Conservation (phyloP, 2,888 invertebrate species). For the Thelaira solivaga region DNA sequence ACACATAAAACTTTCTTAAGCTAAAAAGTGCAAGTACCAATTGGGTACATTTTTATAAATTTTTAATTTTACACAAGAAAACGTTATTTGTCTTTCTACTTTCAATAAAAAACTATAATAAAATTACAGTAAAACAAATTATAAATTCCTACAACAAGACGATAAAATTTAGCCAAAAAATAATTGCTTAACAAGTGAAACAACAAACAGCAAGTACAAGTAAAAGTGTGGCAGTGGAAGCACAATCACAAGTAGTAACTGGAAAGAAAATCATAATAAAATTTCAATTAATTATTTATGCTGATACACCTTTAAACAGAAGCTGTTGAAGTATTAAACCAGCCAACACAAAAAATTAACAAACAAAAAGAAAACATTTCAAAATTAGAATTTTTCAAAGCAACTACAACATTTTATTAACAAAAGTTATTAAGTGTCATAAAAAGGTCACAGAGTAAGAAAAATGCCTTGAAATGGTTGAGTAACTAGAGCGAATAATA, state of each 20-base stretch:
- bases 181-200: slow-evolving; percentile 25
- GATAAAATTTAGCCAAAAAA: slow-evolving; percentile 29
- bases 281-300: slow-evolving; percentile 51
- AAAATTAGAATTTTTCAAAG: not conserved
- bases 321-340: not conserved
- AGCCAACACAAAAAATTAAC: not conserved
- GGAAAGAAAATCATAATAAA: no score
- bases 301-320: slow-evolving; percentile 39
- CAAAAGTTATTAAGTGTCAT: not conserved
- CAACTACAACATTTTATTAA: not conserved
- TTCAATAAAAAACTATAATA: slow-evolving; percentile 7
- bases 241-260: no score
- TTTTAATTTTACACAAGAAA: not conserved
- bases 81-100: not conserved
- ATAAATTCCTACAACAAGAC: slow-evolving; percentile 10
- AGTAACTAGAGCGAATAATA: no score
- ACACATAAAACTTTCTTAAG: no score
- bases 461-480: slow-evolving; percentile 1
- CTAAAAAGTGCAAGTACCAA: no score
- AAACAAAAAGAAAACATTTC: not conserved
- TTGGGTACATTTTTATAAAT: not conserved
- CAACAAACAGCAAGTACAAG: not conserved
- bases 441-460: not conserved
- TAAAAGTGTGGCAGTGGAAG: slow-evolving; percentile 1
- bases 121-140: slow-evolving; percentile 28